Conservation (phyloP, 2,888 invertebrate genomes). For the Ypsolopha sequella region DNA sequence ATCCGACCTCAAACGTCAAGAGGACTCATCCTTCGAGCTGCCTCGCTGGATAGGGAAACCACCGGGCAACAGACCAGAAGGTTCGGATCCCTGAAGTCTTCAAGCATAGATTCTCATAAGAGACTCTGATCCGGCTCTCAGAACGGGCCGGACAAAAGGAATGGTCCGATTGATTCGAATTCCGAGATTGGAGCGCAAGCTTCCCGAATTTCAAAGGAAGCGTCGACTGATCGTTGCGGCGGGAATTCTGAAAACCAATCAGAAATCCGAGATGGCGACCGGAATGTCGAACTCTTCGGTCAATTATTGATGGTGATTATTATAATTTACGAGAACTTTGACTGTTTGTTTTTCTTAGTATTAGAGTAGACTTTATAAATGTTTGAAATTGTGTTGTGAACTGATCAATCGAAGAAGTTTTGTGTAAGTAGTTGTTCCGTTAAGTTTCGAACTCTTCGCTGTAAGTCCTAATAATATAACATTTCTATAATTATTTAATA, state of each 20-base stretch:
- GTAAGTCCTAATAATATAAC: not conserved
- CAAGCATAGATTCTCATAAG: slow-evolving; percentile 55
- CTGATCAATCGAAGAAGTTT: slow-evolving; percentile 3
- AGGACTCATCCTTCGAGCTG: slow-evolving; percentile 57
- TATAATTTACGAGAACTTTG: slow-evolving; percentile 32
- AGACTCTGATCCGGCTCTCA: slow-evolving; percentile 58
- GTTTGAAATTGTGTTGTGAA: slow-evolving; percentile 7
- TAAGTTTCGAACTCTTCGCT: not conserved
- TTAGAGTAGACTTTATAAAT: slow-evolving; percentile 20
- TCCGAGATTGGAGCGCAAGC: not conserved
- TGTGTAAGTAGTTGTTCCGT: not conserved
- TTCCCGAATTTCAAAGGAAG: too few species aligned
- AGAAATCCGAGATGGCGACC: not conserved
- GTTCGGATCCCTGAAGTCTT: slow-evolving; percentile 51
- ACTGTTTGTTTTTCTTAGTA: slow-evolving; percentile 33
- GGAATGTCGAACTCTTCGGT: slow-evolving; percentile 25
- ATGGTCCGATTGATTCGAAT: not conserved
- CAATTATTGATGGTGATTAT: slow-evolving; percentile 51
- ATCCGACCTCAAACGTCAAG: slow-evolving; percentile 27
- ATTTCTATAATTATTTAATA: not conserved
- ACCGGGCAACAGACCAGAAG: slow-evolving; percentile 24
- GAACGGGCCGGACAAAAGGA: slow-evolving; percentile 24
- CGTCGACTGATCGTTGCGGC: too few species aligned
- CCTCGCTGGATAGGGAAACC: slow-evolving; percentile 55
- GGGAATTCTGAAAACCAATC: not conserved